Evolutionary conservation across 2,888 invertebrate species (phyloP), one percentile per base, ranked within the genome.

Genomic region (Aphrophora alni): DNA sequence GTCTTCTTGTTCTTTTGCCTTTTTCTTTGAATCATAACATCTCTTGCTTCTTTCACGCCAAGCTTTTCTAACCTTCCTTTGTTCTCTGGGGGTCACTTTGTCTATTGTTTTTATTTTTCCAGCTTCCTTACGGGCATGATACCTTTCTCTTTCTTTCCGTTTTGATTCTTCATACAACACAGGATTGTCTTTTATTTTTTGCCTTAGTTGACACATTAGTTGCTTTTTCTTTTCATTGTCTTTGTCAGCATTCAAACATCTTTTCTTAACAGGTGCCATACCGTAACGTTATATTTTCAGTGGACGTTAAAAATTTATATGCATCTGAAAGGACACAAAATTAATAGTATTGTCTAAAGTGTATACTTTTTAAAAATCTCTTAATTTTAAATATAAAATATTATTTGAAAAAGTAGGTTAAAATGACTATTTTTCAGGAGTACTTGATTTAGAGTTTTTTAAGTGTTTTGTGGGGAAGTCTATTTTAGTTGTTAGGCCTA

Each of bases 41-140:
- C 68, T 76, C 26, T 80, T 70, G 51, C 70, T 70, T 28, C 69
- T 17, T 74, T 79, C 25, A 38, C 79, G 51, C 79, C 79, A 79
- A 73, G 68, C 69, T 73, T 79, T 73, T 68, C 75, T 21, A 25
- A 75, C 68, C 33, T 51, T 69, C 33, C 79, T 79, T 70, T 75
- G 70, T 73, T 79, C 79, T 73, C 79, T 59, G n/a, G 38, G 25
- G 27, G 28, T 44, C 79, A 75, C 21, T 59, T 79, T 28, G 24
- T 51, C 28, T 75, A 75, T 69, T 1, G 25, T 59, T 68, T 75
- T 74, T 25, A 74, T 24, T 74, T 74, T 33, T 33, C 38, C 38
- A n/a, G 26, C 38, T 17, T 74, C 21, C 33, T 74, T 74, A 17
- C 14, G 17, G 14, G 17, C 33, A 14, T 28, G 24, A 74, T 75